Conservation (phyloP, 2,888 invertebrate species). For the Orthonevra nobilis region DNA sequence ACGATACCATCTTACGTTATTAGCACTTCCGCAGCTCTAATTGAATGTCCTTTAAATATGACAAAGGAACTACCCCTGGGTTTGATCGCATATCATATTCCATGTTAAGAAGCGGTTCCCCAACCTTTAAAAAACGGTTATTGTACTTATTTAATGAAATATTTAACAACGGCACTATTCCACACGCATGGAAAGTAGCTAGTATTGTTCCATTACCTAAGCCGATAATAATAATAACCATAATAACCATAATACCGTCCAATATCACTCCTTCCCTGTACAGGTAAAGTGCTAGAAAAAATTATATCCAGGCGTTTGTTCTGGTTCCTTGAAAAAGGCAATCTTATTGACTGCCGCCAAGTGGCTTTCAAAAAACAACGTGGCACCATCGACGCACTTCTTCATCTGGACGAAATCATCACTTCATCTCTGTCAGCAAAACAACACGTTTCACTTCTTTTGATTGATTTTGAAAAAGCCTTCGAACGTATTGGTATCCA, state of each 20-base stretch:
- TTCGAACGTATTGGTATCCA: constrained; percentile 2
- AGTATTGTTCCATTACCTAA: constrained; percentile 16
- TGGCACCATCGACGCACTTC: constrained; percentile 18
- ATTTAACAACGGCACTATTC: constrained; percentile 1
- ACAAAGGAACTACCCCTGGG: constrained; percentile 30
- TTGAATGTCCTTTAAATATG: constrained; percentile 3
- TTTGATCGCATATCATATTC: constrained; percentile 29
- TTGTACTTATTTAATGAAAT: constrained; percentile 14
- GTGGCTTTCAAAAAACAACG: constrained; percentile 6
- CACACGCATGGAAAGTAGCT: constrained; percentile 25
- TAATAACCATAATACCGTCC: constrained; percentile 27
- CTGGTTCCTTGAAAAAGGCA: constrained; percentile 7
- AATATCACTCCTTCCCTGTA: constrained; percentile 38
- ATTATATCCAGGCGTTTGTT: constrained; percentile 16
- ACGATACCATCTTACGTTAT: background rate
- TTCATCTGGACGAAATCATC: constrained; percentile 21
- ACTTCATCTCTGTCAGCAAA: background rate
- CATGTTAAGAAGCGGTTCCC: constrained; percentile 22
- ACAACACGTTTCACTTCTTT: constrained; percentile 2
- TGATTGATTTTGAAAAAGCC: constrained; percentile 15
- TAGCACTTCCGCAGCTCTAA: background rate
- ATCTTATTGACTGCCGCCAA: constrained; percentile 18
- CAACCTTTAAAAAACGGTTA: constrained; percentile 4
- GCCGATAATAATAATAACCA: background rate
- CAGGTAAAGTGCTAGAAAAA: constrained; percentile 22